Evolutionary conservation across 2,113 vertebrate species (phyloP).

Genomic region (Xiphophorus maculatus): DNA sequence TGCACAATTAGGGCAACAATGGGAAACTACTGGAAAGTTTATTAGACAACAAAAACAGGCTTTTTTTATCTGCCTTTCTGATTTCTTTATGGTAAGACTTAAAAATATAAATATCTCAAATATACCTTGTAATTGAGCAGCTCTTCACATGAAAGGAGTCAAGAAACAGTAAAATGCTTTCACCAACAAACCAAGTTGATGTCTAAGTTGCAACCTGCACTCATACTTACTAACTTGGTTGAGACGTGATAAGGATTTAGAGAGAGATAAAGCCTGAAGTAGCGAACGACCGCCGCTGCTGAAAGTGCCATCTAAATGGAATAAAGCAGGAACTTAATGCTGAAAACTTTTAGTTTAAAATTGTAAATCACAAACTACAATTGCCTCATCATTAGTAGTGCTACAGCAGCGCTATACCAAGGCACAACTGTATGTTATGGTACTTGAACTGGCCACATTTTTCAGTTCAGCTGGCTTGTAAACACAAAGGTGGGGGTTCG

Average conservation of each 20-base stretch:
- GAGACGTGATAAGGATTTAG: constrained; percentile 81
- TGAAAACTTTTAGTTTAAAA: background rate
- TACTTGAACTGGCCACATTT: constrained; percentile 49
- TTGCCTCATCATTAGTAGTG: background rate
- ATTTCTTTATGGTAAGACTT: background rate
- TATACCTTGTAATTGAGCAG: constrained; percentile 40
- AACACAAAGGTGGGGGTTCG: constrained; percentile 38
- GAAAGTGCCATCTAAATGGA: constrained; percentile 75
- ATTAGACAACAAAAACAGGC: constrained; percentile 5
- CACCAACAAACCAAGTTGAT: constrained; percentile 6
- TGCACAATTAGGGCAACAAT: constrained; percentile 41
- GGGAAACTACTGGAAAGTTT: constrained; percentile 8
- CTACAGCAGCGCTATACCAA: background rate
- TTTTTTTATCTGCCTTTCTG: constrained; percentile 6
- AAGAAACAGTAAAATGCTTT: background rate
- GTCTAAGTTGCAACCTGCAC: background rate
- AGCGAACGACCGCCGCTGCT: constrained; percentile 68
- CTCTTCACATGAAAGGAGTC: constrained; percentile 22
- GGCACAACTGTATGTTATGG: constrained; percentile 24
- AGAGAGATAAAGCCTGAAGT: constrained; percentile 79
- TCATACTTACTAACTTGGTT: constrained; percentile 80
- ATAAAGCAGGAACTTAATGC: constrained; percentile 71
- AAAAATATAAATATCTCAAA: constrained; percentile 12
- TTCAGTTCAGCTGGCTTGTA: constrained; percentile 44
- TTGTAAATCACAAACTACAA: background rate